Percentiles rank a stretch among this genome's conserved stretches.
Evolutionary conservation across 2,113 vertebrate genomes (phyloP).

Genomic region (Xiphias gladius): DNA sequence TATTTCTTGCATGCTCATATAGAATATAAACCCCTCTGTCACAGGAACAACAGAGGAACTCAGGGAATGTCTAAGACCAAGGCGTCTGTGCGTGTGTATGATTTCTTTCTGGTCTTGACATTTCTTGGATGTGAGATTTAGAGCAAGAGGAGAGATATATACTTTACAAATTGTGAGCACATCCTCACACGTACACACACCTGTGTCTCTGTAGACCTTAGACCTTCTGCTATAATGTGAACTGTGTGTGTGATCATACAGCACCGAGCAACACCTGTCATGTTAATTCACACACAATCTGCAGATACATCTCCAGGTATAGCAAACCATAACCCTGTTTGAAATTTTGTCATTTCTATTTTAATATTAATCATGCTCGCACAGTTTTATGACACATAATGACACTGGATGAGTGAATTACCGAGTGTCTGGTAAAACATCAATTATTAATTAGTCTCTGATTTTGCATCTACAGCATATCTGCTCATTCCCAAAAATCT

Average conservation of each 20-base stretch:
- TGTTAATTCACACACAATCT: conserved; percentile 11
- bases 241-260: conserved; percentile 32
- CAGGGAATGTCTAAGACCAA: background rate
- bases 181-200: conserved; percentile 29
- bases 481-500: background rate
- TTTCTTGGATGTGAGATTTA: background rate
- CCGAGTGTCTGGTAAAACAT: background rate
- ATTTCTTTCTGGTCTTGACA: background rate
- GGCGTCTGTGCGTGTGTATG: background rate
- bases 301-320: background rate
- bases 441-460: too few species aligned
- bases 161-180: background rate
- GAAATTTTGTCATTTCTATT: background rate
- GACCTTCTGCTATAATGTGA: conserved; percentile 25
- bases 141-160: conserved; percentile 13
- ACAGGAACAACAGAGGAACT: conserved; percentile 1
- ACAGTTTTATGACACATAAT: background rate
- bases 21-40: background rate
- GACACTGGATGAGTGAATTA: background rate
- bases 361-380: background rate
- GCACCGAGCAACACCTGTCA: conserved; percentile 4
- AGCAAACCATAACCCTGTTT: background rate
- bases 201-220: conserved; percentile 1
- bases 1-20: background rate
- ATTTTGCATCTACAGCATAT: background rate